Percentiles rank a stretch among this genome's conserved stretches.
Conservation (phyloP, 2,797 vertebrate species). For the Ammospiza maritima region DNA sequence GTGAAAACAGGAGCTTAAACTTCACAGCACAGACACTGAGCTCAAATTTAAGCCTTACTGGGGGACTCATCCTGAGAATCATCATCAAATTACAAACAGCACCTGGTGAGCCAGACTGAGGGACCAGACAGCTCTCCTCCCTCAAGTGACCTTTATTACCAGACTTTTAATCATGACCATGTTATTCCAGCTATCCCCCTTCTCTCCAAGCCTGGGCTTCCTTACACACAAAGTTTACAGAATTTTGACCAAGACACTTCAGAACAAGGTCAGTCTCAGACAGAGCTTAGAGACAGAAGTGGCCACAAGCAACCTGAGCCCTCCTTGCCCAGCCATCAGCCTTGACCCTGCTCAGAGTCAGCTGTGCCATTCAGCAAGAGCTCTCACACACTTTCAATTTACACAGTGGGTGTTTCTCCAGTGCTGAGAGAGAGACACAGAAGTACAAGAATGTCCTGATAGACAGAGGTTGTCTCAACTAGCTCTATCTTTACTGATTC, state of each 20-base stretch:
- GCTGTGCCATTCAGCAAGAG: neutral
- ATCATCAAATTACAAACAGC: neutral
- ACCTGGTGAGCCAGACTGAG: neutral
- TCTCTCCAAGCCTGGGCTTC: neutral
- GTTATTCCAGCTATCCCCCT: accelerated
- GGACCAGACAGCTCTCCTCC: neutral
- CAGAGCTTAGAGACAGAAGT: neutral
- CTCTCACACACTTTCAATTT: neutral
- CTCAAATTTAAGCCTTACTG: neutral
- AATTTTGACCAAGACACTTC: neutral
- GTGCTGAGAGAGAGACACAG: accelerated
- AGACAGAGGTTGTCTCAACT: neutral
- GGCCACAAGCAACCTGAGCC: neutral
- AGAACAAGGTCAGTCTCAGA: neutral
- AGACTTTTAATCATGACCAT: neutral
- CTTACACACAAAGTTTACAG: neutral
- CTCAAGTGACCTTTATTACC: neutral
- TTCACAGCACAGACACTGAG: neutral
- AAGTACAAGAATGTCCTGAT: neutral
- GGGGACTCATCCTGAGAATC: neutral
- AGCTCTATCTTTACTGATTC: neutral
- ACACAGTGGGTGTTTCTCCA: neutral
- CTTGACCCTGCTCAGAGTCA: neutral
- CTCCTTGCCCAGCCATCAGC: neutral
- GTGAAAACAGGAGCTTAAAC: neutral